Conservation (phyloP, 2,113 vertebrate species). For the Crotalus tigris region DNA sequence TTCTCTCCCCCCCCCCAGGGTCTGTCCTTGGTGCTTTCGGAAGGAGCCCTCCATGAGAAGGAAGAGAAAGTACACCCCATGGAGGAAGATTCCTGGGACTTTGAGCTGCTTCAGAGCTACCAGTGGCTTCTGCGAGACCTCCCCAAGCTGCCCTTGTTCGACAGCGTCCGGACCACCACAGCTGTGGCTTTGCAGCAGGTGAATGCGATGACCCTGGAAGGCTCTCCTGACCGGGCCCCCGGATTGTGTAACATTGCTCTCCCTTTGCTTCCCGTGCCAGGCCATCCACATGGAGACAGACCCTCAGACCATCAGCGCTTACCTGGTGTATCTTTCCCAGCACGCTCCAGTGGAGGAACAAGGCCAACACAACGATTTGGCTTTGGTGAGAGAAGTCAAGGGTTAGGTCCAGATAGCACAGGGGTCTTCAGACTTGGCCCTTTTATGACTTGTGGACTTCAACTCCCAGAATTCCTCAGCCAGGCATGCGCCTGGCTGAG, state of each 20-base stretch:
- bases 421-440: too few relatives aligned
- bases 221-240: background rate
- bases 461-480: too few relatives aligned
- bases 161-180: slow-evolving; percentile 86
- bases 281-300: slow-evolving; percentile 98
- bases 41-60: slow-evolving; percentile 83
- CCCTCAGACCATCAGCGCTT: slow-evolving; percentile 94
- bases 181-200: slow-evolving; percentile 93
- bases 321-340: slow-evolving; percentile 95
- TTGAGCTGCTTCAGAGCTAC: slow-evolving; percentile 84
- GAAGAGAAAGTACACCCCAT: slow-evolving; percentile 89
- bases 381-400: slow-evolving; percentile 78
- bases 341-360: slow-evolving; percentile 95
- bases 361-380: slow-evolving; percentile 88
- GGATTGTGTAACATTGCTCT: background rate
- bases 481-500: too few relatives aligned
- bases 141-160: slow-evolving; percentile 88
- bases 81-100: slow-evolving; percentile 86
- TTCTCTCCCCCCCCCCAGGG: slow-evolving; percentile 69
- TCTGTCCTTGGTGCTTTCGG: slow-evolving; percentile 88
- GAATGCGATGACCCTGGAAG: background rate
- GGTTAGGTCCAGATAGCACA: too few relatives aligned
- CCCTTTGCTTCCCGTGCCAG: slow-evolving; percentile 56
- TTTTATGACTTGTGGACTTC: too few relatives aligned
- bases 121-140: slow-evolving; percentile 94